Conservation (phyloP, 2,113 vertebrate genomes). For the Tyrannus savana region DNA sequence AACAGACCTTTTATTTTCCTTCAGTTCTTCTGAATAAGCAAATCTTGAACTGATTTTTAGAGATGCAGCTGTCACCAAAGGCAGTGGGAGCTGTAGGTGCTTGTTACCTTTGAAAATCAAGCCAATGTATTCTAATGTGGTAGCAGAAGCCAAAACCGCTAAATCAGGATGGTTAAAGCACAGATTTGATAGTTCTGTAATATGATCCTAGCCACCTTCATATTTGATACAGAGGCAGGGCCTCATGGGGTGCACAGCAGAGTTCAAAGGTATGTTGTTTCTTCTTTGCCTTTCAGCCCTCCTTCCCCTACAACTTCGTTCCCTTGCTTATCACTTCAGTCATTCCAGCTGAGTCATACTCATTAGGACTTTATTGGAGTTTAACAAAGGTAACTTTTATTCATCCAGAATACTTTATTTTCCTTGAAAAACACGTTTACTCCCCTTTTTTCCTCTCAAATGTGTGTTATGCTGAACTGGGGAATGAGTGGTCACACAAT, state of each 20-base stretch:
- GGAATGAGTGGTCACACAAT: neutral
- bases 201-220: neutral
- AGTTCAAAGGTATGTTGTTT: neutral
- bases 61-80: slow-evolving; percentile 11
- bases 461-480: neutral
- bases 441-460: neutral
- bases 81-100: slow-evolving; percentile 14
- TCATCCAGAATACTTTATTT: neutral
- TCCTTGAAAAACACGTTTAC: neutral
- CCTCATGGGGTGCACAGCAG: neutral
- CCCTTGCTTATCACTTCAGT: neutral
- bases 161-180: slow-evolving; percentile 7
- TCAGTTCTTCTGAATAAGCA: slow-evolving; percentile 13
- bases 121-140: neutral
- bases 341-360: neutral
- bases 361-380: neutral
- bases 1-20: slow-evolving; percentile 12
- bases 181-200: neutral
- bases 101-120: slow-evolving; percentile 54
- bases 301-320: neutral
- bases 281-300: neutral
- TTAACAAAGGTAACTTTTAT: neutral
- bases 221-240: neutral
- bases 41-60: slow-evolving; percentile 29
- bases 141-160: neutral